Evolutionary conservation across 2,113 vertebrate species (phyloP).

Genomic region (Chloebia gouldiae): DNA sequence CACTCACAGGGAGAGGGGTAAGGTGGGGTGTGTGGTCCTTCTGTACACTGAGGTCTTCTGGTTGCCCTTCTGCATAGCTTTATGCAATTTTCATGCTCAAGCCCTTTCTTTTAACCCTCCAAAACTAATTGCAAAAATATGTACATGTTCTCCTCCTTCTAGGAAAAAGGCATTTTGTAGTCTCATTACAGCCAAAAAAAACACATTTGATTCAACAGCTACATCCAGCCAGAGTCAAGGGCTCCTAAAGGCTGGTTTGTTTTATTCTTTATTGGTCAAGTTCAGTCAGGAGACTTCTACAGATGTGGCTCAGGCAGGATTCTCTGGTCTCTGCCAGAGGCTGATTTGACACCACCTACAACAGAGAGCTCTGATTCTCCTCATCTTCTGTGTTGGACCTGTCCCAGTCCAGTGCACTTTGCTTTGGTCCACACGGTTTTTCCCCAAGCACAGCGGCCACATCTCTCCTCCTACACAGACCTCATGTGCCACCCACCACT

Average conservation of each 20-base stretch:
- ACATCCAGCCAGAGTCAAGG: neutral
- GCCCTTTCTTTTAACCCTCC: neutral
- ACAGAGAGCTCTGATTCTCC: neutral
- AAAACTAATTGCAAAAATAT: neutral
- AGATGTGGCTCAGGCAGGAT: neutral
- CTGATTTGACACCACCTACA: neutral
- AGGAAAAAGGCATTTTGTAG: neutral
- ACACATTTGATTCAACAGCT: neutral
- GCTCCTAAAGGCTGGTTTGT: neutral
- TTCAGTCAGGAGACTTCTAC: neutral
- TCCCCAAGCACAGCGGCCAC: neutral
- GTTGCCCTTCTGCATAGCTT: neutral
- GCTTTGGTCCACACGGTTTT: neutral
- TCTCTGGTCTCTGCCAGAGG: neutral
- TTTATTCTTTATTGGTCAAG: neutral
- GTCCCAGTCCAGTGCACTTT: neutral
- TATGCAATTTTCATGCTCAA: neutral
- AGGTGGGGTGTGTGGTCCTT: neutral
- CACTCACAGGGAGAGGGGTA: neutral
- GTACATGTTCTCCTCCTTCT: neutral
- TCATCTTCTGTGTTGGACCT: rapidly evolving
- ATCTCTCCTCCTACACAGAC: neutral
- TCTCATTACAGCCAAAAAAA: neutral
- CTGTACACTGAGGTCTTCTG: neutral
- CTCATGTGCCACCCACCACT: neutral